Conservation (phyloP, 2,888 invertebrate genomes). For the Drosophila nigritarsus region DNA sequence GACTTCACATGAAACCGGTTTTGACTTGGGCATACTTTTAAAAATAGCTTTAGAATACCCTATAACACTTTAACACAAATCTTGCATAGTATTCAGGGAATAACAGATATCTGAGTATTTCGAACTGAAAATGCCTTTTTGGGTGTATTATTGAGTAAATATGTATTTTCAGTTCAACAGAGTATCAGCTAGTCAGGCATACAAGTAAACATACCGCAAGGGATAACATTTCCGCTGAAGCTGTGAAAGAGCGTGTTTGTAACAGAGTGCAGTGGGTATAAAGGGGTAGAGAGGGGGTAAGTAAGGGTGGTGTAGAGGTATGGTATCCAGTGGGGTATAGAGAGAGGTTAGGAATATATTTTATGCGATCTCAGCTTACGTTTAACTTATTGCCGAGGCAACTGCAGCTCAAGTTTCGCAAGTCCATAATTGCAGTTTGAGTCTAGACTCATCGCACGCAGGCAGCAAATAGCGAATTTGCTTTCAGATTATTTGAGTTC, state of each 20-base stretch:
- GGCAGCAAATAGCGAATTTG: slow-evolving; percentile 24
- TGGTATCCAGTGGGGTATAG: not conserved
- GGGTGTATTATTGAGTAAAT: not conserved
- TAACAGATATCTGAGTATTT: not conserved
- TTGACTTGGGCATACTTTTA: not conserved
- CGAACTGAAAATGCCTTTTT: not conserved
- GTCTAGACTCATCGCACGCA: slow-evolving; percentile 11
- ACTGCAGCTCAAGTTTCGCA: slow-evolving; percentile 30
- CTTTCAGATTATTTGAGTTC: slow-evolving; percentile 1
- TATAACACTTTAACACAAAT: not conserved
- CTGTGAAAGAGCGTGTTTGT: not conserved
- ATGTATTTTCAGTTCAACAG: not conserved
- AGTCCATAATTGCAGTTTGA: slow-evolving; percentile 62
- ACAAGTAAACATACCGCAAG: not conserved
- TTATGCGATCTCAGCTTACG: slow-evolving; percentile 13
- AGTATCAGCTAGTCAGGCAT: not conserved
- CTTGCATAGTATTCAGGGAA: not conserved
- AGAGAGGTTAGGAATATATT: slow-evolving; percentile 2
- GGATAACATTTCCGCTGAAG: not conserved
- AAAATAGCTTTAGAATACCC: slow-evolving; percentile 12
- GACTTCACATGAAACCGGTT: not conserved
- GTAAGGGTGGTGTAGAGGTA: not conserved
- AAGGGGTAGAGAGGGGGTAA: not conserved
- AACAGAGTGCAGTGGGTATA: not conserved
- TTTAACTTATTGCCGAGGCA: slow-evolving; percentile 28